These are phyloP conservation scores for Molossus alvarezi DNA, from an alignment of 2,797 vertebrate species.

Conservation along the genomic window DNA sequence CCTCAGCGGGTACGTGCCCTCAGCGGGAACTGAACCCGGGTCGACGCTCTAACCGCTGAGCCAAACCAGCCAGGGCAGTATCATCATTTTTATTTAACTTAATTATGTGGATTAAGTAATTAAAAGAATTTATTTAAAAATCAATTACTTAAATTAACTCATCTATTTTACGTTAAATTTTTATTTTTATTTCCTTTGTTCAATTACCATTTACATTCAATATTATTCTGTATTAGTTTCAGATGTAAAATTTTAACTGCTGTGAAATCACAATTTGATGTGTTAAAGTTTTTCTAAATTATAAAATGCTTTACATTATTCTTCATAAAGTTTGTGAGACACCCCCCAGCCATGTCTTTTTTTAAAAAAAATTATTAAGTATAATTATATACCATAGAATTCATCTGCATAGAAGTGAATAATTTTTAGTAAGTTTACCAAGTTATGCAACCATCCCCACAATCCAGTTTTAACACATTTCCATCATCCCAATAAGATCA, in stretches of 20 bases:
- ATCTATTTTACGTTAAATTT: slow-evolving; percentile 48
- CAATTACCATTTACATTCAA: not conserved
- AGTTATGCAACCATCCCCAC: not conserved
- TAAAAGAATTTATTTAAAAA: slow-evolving; percentile 20
- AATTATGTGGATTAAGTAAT: slow-evolving; percentile 20
- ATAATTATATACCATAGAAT: slow-evolving; percentile 11
- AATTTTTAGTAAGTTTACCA: slow-evolving; percentile 37
- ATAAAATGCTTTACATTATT: slow-evolving; percentile 38
- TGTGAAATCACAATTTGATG: slow-evolving; percentile 48
- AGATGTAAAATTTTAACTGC: not conserved
- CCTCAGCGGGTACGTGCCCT: too few relatives aligned
- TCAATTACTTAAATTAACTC: not conserved
- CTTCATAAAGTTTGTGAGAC: not conserved
- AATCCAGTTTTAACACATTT: not conserved
- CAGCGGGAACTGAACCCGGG: too few relatives aligned
- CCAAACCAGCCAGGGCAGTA: too few relatives aligned
- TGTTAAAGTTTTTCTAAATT: slow-evolving; percentile 1
- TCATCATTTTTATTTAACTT: not conserved
- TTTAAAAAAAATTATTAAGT: not conserved
- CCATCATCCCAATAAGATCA: not conserved
- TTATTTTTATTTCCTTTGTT: not conserved
- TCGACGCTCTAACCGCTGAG: too few relatives aligned
- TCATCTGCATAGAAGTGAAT: slow-evolving; percentile 13
- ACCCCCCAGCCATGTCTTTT: not conserved
- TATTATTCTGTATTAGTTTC: not conserved